Base-by-base conservation (phyloP, 2,888 invertebrate species). In the Chaetogeoica ovagalla region DNA sequence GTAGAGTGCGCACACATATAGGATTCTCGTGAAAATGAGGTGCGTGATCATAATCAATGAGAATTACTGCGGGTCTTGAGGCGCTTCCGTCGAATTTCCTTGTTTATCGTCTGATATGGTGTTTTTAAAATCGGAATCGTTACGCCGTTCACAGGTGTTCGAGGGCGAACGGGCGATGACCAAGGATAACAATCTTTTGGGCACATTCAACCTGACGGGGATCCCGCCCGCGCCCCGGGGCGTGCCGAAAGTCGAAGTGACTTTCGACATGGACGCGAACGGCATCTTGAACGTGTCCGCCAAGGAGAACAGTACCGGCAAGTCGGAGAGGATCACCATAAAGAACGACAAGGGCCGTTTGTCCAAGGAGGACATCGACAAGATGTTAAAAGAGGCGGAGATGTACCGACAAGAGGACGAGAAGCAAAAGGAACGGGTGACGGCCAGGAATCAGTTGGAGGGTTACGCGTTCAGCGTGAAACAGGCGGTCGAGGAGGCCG, bases 191-290 rank as follows among this genome's bases (percentile, higher is more conserved):
- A 95, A 96, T 85, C 87, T 94, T 3, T 86, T 95, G 75, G 94
- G 94, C 30, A 94, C 92, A 17, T 94, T 94, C 85, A 93, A 93
- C 84, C 87, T 94, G 30, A 89, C 91, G 8, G 95, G 94, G 13
- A 94, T 95, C 81, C 93, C 94, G 48, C 94, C 94, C 43, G 93
- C 94, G 0, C 94, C 94, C 0, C 89, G 94, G 83, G 95, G 94
- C 23, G 89, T 92, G 1, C 93, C 93, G 0, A 92, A 93, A 87
- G 90, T 92, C 83, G 84, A 88, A 92, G 93, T 95, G 0, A 93
- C 94, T 0, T 96, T 96, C 84, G 95, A 96, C 85, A 88, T 96
- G 77, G 95, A 96, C 84, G 95, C 95, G 21, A 95, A 96, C 85
- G 95, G 96, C 82, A 96, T 96, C 82, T 86, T 95, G 4, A 92